Conservation (phyloP, 2,888 invertebrate species). For the Ametastegia equiseti region DNA sequence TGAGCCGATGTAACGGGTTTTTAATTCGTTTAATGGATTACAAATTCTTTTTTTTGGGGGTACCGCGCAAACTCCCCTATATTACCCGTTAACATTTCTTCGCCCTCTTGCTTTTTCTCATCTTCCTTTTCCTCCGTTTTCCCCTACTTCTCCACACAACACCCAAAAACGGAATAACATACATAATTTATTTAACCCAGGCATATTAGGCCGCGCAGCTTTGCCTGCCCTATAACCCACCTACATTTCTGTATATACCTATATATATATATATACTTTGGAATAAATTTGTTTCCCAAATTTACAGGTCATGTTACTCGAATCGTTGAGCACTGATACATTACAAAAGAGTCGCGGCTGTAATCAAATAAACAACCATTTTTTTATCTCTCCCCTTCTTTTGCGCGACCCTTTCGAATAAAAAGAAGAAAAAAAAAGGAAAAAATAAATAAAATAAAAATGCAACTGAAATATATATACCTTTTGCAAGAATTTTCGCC, state of each 20-base stretch:
- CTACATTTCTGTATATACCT: background rate
- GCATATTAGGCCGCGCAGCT: background rate
- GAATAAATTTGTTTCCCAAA: background rate
- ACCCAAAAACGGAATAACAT: background rate
- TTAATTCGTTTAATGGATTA: conserved; percentile 22
- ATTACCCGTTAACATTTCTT: background rate
- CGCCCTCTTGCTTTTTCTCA: background rate
- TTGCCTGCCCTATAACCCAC: background rate
- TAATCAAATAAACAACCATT: too few species aligned
- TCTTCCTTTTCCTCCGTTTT: background rate
- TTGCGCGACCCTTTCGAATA: too few species aligned
- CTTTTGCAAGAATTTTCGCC: conserved; percentile 53
- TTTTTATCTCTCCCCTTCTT: too few species aligned
- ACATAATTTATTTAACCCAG: conserved; percentile 11
- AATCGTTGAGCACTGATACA: too few species aligned
- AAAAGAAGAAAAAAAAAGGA: too few species aligned
- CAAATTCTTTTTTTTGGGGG: conserved; percentile 13
- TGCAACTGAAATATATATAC: conserved; percentile 34
- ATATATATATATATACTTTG: background rate
- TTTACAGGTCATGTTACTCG: background rate
- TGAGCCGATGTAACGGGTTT: background rate
- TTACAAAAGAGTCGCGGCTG: too few species aligned
- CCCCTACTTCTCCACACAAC: too few species aligned
- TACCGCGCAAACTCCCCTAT: background rate
- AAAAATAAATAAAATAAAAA: too few species aligned